These are phyloP conservation scores for Geococcyx californianus DNA, from an alignment of 2,113 vertebrate species.

Conservation along the genomic window DNA sequence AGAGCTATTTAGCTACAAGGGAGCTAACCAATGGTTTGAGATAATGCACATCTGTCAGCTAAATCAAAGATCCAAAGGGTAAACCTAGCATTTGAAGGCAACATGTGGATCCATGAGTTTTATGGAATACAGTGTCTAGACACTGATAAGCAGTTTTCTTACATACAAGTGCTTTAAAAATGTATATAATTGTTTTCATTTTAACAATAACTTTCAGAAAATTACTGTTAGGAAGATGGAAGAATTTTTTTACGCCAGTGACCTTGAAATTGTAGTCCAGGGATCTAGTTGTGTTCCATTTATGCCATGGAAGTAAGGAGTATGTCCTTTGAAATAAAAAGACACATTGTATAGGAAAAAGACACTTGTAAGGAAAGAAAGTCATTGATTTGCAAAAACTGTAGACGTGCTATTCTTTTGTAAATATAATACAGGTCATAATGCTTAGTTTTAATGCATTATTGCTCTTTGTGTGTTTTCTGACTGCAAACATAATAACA, in stretches of 20 bases:
- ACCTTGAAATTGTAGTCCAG: neutral
- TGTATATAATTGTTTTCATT: slow-evolving; percentile 21
- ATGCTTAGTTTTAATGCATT: neutral
- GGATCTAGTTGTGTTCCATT: neutral
- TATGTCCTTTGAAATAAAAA: neutral
- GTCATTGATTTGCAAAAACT: neutral
- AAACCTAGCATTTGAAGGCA: slow-evolving; percentile 23
- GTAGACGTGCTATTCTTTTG: neutral
- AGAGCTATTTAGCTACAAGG: neutral
- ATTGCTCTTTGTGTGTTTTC: neutral
- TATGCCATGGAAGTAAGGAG: neutral
- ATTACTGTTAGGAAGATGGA: neutral
- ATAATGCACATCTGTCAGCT: slow-evolving; percentile 53
- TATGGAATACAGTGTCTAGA: slow-evolving; percentile 8
- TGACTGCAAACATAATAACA: neutral
- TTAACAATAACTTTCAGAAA: slow-evolving; percentile 27
- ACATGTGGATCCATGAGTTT: slow-evolving; percentile 19
- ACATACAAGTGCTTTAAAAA: neutral
- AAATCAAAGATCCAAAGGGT: slow-evolving; percentile 51
- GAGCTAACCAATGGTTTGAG: slow-evolving; percentile 17
- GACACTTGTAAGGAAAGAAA: neutral
- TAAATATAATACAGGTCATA: neutral
- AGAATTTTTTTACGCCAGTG: neutral
- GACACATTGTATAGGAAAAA: neutral
- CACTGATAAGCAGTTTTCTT: slow-evolving; percentile 22